These are phyloP conservation scores for Atherix ibis DNA, from an alignment of 2,888 invertebrate species.

Conservation along the genomic window DNA sequence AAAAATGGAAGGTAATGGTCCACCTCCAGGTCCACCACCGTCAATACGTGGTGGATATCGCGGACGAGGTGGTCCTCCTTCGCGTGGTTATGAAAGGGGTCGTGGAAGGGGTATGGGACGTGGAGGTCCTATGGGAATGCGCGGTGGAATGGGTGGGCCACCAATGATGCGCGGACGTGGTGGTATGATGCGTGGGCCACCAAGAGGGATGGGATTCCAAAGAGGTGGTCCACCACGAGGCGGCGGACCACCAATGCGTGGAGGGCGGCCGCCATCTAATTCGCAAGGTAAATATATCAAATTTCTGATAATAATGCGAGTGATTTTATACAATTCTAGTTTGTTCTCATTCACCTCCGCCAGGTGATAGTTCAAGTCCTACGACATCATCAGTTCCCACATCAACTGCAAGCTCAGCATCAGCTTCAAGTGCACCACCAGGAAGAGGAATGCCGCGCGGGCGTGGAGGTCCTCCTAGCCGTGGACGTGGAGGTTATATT, in stretches of 20 bases:
- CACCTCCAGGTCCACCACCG: constrained; percentile 10
- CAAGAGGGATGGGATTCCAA: constrained; percentile 20
- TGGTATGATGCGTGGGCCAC: constrained; percentile 12
- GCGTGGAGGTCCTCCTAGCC: constrained; percentile 24
- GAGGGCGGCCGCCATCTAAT: constrained; percentile 25
- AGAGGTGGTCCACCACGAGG: constrained; percentile 15
- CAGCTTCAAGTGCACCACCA: constrained; percentile 13
- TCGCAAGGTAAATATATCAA: constrained; percentile 24
- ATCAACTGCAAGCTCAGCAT: constrained; percentile 13
- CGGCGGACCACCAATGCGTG: constrained; percentile 15
- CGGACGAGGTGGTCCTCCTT: constrained; percentile 24
- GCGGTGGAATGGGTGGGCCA: constrained; percentile 25
- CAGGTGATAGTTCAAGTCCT: constrained; percentile 25
- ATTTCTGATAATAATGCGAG: constrained; percentile 1
- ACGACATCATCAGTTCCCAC: constrained; percentile 27
- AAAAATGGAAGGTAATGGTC: constrained; percentile 22
- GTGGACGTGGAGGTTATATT: constrained; percentile 28
- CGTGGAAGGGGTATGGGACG: constrained; percentile 30
- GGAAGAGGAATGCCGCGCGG: constrained; percentile 23
- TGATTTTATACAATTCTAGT: constrained; percentile 5
- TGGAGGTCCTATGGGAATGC: constrained; percentile 29
- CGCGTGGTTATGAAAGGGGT: constrained; percentile 29
- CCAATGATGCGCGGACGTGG: constrained; percentile 22
- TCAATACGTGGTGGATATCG: constrained; percentile 27
- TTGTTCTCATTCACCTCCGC: constrained; percentile 8